These are phyloP conservation scores for Nettapus auritus DNA, from an alignment of 2,113 vertebrate species.

Conservation along the genomic window DNA sequence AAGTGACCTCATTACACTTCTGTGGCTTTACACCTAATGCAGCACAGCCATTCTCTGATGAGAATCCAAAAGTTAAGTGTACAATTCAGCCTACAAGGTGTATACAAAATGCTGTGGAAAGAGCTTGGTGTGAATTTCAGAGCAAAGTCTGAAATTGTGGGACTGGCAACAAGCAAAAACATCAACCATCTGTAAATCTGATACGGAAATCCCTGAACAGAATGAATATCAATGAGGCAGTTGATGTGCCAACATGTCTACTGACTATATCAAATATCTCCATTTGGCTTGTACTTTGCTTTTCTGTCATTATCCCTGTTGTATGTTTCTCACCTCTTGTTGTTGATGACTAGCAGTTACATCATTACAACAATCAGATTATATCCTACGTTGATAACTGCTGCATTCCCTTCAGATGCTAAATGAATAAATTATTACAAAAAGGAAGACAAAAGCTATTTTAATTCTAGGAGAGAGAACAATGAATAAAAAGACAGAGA, in stretches of 20 bases:
- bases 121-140: neutral
- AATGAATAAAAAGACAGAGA: neutral
- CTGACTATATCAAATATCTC: neutral
- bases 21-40: neutral
- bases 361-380: neutral
- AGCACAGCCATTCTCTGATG: neutral
- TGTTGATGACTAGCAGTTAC: neutral
- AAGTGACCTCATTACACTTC: neutral
- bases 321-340: neutral
- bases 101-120: neutral
- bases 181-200: neutral
- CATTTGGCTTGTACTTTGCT: neutral
- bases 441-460: neutral
- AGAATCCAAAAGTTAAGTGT: neutral
- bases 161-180: neutral
- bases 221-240: constrained; percentile 5
- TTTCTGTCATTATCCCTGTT: neutral
- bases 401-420: neutral
- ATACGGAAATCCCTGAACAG: neutral
- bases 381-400: neutral
- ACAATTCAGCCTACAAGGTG: neutral
- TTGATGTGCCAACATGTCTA: neutral
- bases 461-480: neutral
- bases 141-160: neutral
- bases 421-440: neutral